Conservation (phyloP, 1,140 invertebrate genomes). For the Danaus melanippus region DNA sequence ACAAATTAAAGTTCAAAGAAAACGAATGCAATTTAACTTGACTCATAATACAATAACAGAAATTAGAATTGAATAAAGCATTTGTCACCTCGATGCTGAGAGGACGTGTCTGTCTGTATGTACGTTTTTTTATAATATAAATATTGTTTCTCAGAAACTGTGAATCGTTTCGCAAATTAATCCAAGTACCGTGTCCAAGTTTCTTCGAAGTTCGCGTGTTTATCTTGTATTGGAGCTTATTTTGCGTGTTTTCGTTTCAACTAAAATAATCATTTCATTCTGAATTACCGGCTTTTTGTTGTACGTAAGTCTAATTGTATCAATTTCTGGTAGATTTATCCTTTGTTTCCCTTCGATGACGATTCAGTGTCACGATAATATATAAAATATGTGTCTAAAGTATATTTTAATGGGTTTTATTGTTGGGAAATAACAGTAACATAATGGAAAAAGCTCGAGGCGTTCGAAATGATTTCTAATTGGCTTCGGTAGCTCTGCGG, state of each 20-base stretch:
- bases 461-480: slow-evolving; percentile 72
- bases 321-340: too few species aligned
- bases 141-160: slow-evolving; percentile 33
- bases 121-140: too few species aligned
- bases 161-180: slow-evolving; percentile 46
- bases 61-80: background rate
- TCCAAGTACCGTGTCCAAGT: slow-evolving; percentile 45
- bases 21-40: slow-evolving; percentile 2
- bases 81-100: background rate
- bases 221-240: slow-evolving; percentile 55
- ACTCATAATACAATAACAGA: background rate
- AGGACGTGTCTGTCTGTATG: too few species aligned
- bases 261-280: slow-evolving; percentile 48
- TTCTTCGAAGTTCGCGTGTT: slow-evolving; percentile 65
- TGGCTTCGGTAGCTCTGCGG: slow-evolving; percentile 68
- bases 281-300: slow-evolving; percentile 6
- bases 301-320: slow-evolving; percentile 7
- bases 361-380: too few species aligned
- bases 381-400: too few species aligned
- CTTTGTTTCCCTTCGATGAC: too few species aligned
- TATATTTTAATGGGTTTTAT: slow-evolving; percentile 18
- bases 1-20: background rate
- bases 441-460: slow-evolving; percentile 67
- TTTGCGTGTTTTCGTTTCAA: slow-evolving; percentile 55
- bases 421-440: slow-evolving; percentile 63